Base-by-base conservation (phyloP, 1,140 invertebrate genomes). In the Bradysia coprophila region DNA sequence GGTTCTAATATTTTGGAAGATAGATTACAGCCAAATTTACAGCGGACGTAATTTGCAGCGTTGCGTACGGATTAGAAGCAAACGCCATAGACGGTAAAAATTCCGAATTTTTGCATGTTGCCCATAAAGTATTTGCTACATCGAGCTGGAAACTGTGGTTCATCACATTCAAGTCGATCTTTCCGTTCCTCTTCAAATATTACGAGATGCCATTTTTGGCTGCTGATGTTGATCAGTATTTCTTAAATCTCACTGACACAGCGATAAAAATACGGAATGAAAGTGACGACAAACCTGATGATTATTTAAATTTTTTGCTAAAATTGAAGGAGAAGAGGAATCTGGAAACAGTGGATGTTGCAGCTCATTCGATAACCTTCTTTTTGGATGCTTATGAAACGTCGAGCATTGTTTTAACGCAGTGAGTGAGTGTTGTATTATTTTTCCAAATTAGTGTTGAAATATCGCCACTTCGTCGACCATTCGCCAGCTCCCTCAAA, bases 311-410 rank as follows among this genome's bases (percentile, higher is more conserved):
- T 23, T 49, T 61, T n/a, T 41, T 66, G 45, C 45, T 65, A 20
- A 46, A 56, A 15, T 28, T 65, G 43, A 51, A 55, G 41, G 48
- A 53, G 58, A 53, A 40, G 45, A 51, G 54, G 51, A 54, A 38
- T 57, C 73, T 18, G 61, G 52, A 0, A 67, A 69, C 3, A 58
- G 13, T 68, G 15, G 67, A 76, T 48, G 61, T 84, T 6, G 55
- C 70, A 10, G 62, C 65, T 4, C 61, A 69, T 55, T 56, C 59
- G 19, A 55, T 67, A 43, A 53, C 67, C 10, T 71, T 72, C 28
- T 65, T 70, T 46, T 47, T 72, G 8, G 73, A 71, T 42, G 72
- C 73, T 28, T 73, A 69, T 46, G 74, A 77, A 41, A 74, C 75
- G 1, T 50, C 54, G 9, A 52, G 53, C 18, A 49, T 46, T 6